phyloP scores from a whole-genome alignment of 2,113 vertebrate species.

The Solea senegalensis region DNA sequence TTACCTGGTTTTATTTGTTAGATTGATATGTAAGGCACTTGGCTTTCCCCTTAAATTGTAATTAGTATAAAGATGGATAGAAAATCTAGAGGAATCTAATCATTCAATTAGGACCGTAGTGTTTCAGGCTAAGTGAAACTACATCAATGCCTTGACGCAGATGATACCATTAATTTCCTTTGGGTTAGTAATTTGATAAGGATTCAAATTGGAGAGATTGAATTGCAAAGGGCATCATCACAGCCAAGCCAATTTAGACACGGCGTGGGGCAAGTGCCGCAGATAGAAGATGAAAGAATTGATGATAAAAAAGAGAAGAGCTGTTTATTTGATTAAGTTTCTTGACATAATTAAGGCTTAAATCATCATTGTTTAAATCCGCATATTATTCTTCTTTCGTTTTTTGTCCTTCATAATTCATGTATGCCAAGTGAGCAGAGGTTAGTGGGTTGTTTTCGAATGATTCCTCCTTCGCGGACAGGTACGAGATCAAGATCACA shows the following conservation, averaged over 20 bases:
- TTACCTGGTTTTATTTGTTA: constrained; percentile 65
- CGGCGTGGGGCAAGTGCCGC: constrained; percentile 53
- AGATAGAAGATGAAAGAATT: constrained; percentile 58
- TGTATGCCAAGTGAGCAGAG: not conserved
- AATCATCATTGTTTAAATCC: constrained; percentile 12
- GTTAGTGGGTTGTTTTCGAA: constrained; percentile 1
- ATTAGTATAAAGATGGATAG: constrained; percentile 71
- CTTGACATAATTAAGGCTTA: constrained; percentile 14
- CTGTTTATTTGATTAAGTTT: constrained; percentile 42
- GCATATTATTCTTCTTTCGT: no score
- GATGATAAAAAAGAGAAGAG: constrained; percentile 55
- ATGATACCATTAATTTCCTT: constrained; percentile 81
- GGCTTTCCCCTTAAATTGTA: constrained; percentile 60
- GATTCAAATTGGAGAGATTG: constrained; percentile 78
- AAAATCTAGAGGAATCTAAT: constrained; percentile 78
- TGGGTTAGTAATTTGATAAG: constrained; percentile 81
- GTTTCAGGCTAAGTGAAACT: constrained; percentile 82
- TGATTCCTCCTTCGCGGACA: constrained; percentile 39
- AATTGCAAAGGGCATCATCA: constrained; percentile 75
- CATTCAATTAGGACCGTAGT: constrained; percentile 78
- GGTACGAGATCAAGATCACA: constrained; percentile 35
- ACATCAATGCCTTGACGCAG: constrained; percentile 77
- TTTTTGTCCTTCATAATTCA: not conserved
- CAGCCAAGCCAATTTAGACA: constrained; percentile 73
- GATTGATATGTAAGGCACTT: constrained; percentile 60